Base-by-base conservation (phyloP, 2,113 vertebrate genomes). In the Illadopsis cleaveri region DNA sequence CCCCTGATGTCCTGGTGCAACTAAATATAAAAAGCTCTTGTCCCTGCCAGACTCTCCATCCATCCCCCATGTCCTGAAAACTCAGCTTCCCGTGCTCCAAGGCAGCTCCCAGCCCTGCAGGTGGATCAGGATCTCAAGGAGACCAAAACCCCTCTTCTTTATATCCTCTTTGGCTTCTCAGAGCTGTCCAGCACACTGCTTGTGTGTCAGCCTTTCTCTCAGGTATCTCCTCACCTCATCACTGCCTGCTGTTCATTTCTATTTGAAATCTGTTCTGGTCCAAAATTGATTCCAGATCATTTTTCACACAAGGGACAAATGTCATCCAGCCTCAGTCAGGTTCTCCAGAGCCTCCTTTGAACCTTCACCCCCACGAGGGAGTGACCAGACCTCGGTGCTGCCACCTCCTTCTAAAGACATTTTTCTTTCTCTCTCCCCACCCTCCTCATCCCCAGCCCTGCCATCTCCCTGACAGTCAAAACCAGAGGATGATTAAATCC, bases 301-400 rank as follows among this genome's bases (percentile, higher is more conserved):
- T 28, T 60, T 38, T n/a, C 24, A 5, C 30, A 19, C 33, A 51
- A 9, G 35, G 45, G 10, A 66, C 22, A 61, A 4, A 56, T 33
- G 22, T 54, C 38, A 15, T 7, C 65, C 31, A 71, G 25, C 19
- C 38, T 54, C 66, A 61, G 23, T 10, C 20, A 35, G 38, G 9
- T 48, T 78, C 31, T 84, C 42, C 28, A 35, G 45, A 27, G 20
- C 6, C 48, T 70, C 28, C 54, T 40, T 47, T 15, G 18, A 62
- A 35, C 22, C 35, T 71, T n/a, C 31, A n/a, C 35, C 51, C 23
- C 1, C 0, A 2, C 3, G 2, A 76, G 5, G 16, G 54, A 66
- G 12, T 21, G 33, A 54, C 35, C 42, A 82, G 13, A 47, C 18
- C 20, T 79, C 22, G 33, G 6, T 54, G 44, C 40, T 86, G 40